Conservation (phyloP, 2,113 vertebrate genomes). For the Nibea albiflora region DNA sequence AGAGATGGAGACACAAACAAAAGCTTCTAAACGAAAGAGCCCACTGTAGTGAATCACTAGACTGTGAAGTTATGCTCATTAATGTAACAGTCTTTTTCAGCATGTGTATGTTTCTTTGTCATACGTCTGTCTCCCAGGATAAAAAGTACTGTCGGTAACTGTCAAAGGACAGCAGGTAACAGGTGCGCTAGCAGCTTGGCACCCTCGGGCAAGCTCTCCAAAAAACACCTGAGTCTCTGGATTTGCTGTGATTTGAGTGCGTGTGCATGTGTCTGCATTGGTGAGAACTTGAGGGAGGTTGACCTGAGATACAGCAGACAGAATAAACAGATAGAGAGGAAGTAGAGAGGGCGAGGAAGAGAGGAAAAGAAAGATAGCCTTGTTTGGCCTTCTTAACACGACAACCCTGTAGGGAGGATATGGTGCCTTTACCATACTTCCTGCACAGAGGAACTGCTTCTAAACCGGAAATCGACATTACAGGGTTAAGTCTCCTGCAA, state of each 20-base stretch:
- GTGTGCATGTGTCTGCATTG: slow-evolving; percentile 16
- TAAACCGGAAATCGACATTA: slow-evolving; percentile 53
- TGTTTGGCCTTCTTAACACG: slow-evolving; percentile 40
- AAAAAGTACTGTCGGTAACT: background rate
- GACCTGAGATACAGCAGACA: background rate
- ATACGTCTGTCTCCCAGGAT: slow-evolving; percentile 9
- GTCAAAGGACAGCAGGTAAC: slow-evolving; percentile 39
- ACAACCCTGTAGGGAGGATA: slow-evolving; percentile 61
- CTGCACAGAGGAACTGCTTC: slow-evolving; percentile 53
- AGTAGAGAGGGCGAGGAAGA: slow-evolving; percentile 7
- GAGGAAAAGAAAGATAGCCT: slow-evolving; percentile 9
- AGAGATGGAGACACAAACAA: slow-evolving; percentile 59
- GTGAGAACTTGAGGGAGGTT: background rate
- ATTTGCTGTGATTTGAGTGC: slow-evolving; percentile 26
- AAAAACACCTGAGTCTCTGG: slow-evolving; percentile 34
- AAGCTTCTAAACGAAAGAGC: slow-evolving; percentile 32
- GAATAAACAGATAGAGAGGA: slow-evolving; percentile 24
- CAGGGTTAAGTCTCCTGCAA: slow-evolving; percentile 52
- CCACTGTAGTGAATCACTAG: slow-evolving; percentile 56
- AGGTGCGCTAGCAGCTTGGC: slow-evolving; percentile 38
- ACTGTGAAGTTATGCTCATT: slow-evolving; percentile 72
- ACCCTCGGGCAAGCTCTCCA: slow-evolving; percentile 24
- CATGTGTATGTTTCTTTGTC: slow-evolving; percentile 12
- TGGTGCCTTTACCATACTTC: slow-evolving; percentile 54
- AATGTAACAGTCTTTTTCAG: slow-evolving; percentile 25